These are phyloP conservation scores for Brachynemurus nebulosus DNA, from an alignment of 2,888 invertebrate genomes.

Conservation along the genomic window DNA sequence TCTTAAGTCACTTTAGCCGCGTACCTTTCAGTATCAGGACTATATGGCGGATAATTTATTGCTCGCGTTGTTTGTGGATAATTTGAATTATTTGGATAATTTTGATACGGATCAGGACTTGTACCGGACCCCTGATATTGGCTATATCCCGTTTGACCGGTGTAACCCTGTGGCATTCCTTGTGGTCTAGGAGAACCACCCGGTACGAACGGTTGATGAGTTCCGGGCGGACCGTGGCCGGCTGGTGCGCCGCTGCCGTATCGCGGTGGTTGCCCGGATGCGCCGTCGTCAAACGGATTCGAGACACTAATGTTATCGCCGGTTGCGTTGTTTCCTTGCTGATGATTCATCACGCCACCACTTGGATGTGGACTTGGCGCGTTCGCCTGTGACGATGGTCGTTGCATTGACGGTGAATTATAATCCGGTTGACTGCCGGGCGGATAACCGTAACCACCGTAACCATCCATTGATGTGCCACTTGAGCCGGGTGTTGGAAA, in stretches of 20 bases:
- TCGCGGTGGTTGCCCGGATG: conserved; percentile 34
- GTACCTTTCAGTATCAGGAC: conserved; percentile 53
- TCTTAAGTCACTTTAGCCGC: too few species aligned
- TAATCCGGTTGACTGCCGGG: conserved; percentile 47
- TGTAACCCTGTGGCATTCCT: conserved; percentile 36
- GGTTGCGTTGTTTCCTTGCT: conserved; percentile 26
- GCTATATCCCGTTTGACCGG: conserved; percentile 44
- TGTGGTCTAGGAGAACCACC: conserved; percentile 30
- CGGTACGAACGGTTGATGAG: conserved; percentile 32
- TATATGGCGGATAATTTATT: conserved; percentile 63
- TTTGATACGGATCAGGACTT: conserved; percentile 42
- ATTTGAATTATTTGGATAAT: conserved; percentile 34
- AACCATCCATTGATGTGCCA: conserved; percentile 68
- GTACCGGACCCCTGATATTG: conserved; percentile 46
- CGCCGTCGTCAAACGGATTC: conserved; percentile 73
- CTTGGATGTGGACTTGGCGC: conserved; percentile 51
- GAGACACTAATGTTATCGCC: conserved; percentile 72
- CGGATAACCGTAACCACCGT: conserved; percentile 52
- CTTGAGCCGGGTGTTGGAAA: conserved; percentile 63
- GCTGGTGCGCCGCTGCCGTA: conserved; percentile 30
- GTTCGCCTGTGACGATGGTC: conserved; percentile 55
- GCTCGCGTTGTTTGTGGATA: conserved; percentile 58
- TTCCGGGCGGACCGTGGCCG: conserved; percentile 33
- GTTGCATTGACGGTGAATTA: conserved; percentile 51
- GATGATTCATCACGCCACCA: conserved; percentile 33